Evolutionary conservation across 92 coral and sea anemone species (phyloP), one percentile per base, ranked within the genome.

Genomic region (Palythoa grandiflora): DNA sequence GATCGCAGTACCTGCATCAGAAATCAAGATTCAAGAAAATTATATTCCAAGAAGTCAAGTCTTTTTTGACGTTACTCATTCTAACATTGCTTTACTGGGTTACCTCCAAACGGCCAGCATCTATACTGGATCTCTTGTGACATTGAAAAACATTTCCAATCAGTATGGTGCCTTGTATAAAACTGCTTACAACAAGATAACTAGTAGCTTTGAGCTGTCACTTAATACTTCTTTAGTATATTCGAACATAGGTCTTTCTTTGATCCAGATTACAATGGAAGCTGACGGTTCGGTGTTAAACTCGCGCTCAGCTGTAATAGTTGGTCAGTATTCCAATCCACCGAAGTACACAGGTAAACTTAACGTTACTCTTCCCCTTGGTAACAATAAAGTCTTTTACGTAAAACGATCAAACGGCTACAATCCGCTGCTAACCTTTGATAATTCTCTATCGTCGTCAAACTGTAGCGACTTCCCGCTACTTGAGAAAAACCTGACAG

Each of bases 381-480:
- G 88, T 12, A 79, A 19, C 73, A 86, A 86, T 38, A 51, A 83
- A 36, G 77, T 71, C 9, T 87, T 72, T 74, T 55, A 78, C 20
- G 17, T 90, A n/a, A 83, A 20, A 28, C 77, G 93, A 54, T 75
- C 83, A 53, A 90, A 81, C 71, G 93, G 93, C 60, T 90, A 90
- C 68, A 90, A 90, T 55, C 93, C 93, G 9, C 51, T 78, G 70
- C 81, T 78, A 8, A 57, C 84, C 38, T 90, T 90, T 54, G 80
- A 76, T 13, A 90, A 90, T 47, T 66, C 93, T 7, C 76, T 90
- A 20, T 87, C 90, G 73, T 87, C 90, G 1, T 16, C 75, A 17
- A 80, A 90, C 12, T 90, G 93, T 57, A 90, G 90, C 54, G 93
- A 90, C 6, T 74, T 8, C 16, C 93, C 93, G 12, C 55, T 90